Base-by-base conservation (phyloP, 1,140 invertebrate species). In the Drosophila hydei region DNA sequence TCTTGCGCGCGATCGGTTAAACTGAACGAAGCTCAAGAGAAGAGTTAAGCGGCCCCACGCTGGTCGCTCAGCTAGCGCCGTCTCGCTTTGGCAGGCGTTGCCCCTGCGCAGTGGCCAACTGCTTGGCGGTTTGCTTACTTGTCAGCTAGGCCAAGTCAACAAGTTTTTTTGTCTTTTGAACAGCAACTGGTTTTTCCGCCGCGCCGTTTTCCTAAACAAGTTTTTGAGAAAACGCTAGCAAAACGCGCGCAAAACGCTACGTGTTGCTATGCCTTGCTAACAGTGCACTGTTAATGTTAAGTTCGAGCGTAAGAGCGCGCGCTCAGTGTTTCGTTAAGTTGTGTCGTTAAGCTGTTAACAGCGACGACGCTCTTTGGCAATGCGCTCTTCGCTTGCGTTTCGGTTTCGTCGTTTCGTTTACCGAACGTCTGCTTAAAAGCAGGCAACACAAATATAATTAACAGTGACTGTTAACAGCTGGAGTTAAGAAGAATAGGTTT, bases 141-240 rank as follows among this genome's bases (percentile, higher is more conserved):
- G 27, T 23, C 54, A 58, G n/a, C 58, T 19, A 50, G 56, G 56
- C 16, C 56, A 45, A 61, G 45, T 27, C 27, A 38, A 62, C 62
- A 68, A 62, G 69, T 65, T 45, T 45, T 36, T 6, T 36, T 9
- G 6, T 8, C 14, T 33, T 33, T 33, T 33, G 30, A 14, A n/a
- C 27, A 67, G 33, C 65, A 77, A 84, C 80, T 84, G 80, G 80
- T 84, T 83, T 83, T 78, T 83, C 79, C 62, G 72, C 72, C 62
- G 54, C 48, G 43, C 18, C 58, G 71, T 62, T 73, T 73, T 73
- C 52, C 64, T 7, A 33, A 72, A 73, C 64, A 69, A 73, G 64
- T 69, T 69, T 73, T n/a, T 42, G 12, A 4, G 40, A 63, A 80
- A 68, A 27, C 69, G 70, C 81, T n/a, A 7, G 14, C 7, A 70